phyloP scores from a whole-genome alignment of 1,140 invertebrate genomes.

The Neoseiulus cucumeris region DNA sequence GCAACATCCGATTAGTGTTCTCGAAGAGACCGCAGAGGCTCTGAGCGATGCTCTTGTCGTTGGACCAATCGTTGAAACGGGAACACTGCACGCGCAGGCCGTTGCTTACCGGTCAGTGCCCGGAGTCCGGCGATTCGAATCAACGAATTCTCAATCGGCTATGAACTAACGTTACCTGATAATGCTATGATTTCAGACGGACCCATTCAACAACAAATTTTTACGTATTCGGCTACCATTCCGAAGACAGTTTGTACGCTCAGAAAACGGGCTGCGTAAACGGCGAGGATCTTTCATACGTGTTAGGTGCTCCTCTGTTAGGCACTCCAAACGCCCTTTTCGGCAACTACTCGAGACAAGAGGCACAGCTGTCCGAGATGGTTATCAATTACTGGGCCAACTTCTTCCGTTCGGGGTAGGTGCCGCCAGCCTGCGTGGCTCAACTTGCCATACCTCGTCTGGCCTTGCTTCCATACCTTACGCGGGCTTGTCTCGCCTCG shows the following conservation, averaged over 20 bases:
- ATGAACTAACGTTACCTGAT: conserved; percentile 17
- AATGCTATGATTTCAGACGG: conserved; percentile 28
- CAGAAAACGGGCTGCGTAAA: conserved; percentile 66
- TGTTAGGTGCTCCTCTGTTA: conserved; percentile 61
- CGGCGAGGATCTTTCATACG: conserved; percentile 75
- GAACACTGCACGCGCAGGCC: conserved; percentile 63
- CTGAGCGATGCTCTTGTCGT: conserved; percentile 80
- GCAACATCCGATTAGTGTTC: conserved; percentile 71
- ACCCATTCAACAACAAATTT: conserved; percentile 46
- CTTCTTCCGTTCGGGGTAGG: conserved; percentile 90
- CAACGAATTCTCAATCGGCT: too few species aligned
- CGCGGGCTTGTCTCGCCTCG: too few species aligned
- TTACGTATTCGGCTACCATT: conserved; percentile 84
- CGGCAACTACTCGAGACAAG: conserved; percentile 68
- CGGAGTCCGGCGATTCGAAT: too few species aligned
- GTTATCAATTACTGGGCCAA: conserved; percentile 87
- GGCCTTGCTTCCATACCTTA: too few species aligned
- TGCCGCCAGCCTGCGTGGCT: conserved; percentile 17
- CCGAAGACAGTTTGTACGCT: conserved; percentile 66
- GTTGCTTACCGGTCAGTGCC: conserved; percentile 22
- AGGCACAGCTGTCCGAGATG: conserved; percentile 66
- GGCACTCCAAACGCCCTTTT: conserved; percentile 59
- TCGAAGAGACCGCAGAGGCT: conserved; percentile 78
- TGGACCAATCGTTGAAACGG: conserved; percentile 72
- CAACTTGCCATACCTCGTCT: too few species aligned